Conservation (phyloP, 2,888 invertebrate species). For the Anagyrus pseudococci region DNA sequence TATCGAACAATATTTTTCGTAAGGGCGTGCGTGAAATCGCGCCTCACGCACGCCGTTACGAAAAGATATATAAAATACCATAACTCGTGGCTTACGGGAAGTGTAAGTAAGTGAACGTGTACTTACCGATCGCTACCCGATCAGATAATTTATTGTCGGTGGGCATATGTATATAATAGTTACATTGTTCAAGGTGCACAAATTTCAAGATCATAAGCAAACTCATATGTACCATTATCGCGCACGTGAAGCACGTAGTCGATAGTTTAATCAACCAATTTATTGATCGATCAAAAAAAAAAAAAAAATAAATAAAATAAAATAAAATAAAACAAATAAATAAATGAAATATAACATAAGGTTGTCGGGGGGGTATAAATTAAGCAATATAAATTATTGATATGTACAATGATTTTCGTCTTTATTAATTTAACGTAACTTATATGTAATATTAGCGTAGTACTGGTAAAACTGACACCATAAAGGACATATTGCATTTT, state of each 20-base stretch:
- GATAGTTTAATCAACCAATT: too few species aligned
- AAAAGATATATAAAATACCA: not conserved
- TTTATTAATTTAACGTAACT: slow-evolving; percentile 36
- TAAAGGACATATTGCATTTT: slow-evolving; percentile 38
- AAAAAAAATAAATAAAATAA: slow-evolving; percentile 6
- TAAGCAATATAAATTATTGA: slow-evolving; percentile 39
- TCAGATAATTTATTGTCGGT: slow-evolving; percentile 24
- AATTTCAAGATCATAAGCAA: slow-evolving; percentile 8
- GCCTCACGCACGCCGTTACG: too few species aligned
- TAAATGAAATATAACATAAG: slow-evolving; percentile 7
- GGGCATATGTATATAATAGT: slow-evolving; percentile 1
- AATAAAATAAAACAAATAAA: slow-evolving; percentile 2
- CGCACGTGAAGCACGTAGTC: slow-evolving; percentile 14
- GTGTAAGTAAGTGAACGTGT: slow-evolving; percentile 38
- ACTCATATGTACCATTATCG: slow-evolving; percentile 6
- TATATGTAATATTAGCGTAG: slow-evolving; percentile 34
- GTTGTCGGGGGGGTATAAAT: slow-evolving; percentile 28
- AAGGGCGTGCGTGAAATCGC: too few species aligned
- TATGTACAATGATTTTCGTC: slow-evolving; percentile 40
- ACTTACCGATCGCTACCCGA: slow-evolving; percentile 39
- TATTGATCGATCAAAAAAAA: too few species aligned
- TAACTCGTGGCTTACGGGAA: slow-evolving; percentile 16
- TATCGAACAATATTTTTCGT: too few species aligned
- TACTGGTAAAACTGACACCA: slow-evolving; percentile 40
- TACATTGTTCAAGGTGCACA: slow-evolving; percentile 14